Base-by-base conservation (phyloP, 1,140 invertebrate genomes). In the Latrodectus geometricus region DNA sequence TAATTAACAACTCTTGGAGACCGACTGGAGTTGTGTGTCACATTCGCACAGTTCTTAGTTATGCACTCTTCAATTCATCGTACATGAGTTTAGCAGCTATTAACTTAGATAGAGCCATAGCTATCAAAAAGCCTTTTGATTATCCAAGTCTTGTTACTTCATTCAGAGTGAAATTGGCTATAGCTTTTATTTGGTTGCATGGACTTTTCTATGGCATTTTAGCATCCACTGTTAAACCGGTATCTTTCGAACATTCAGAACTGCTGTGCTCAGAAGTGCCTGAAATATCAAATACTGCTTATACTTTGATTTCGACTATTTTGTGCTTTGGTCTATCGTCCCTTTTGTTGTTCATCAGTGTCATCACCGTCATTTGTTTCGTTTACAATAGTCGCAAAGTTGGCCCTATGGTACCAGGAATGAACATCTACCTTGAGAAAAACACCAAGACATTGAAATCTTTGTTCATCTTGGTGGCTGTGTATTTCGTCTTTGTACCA, bases 1-100 rank as follows among this genome's bases (percentile, higher is more conserved):
- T 86, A 11, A 9, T 78, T 12, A 50, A 86, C 9, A 61, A 70
- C 4, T 15, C 12, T 1, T 72, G 9, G 68, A 23, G 78, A 17
- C 8, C 68, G 1, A 14, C 9, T 5, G 78, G 78, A 14, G 20
- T 70, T 7, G 0, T 20, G 2, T 86, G 83, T 14, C 12, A 20
- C 3, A 14, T 86, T 2, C 65, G 77, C 20, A 48, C 65, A 9
- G 21, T 86, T 15, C 7, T 78, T 9, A 78, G 20, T 49, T 68
- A 61, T 9, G 68, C 75, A 12, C 20, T 86, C 8, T 9, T 86
- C 8, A 70, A 73, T 4, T 21, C 23, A 11, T 86, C 83, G 0
- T 76, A 77, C 21, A 52, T 77, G 66, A 86, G 74, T 61, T 23
- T 86, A 61, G 75, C 83, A 48, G 83, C 83, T 14, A 86, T 86